phyloP scores from a whole-genome alignment of 2,113 vertebrate species.

The Pedionomus torquatus region DNA sequence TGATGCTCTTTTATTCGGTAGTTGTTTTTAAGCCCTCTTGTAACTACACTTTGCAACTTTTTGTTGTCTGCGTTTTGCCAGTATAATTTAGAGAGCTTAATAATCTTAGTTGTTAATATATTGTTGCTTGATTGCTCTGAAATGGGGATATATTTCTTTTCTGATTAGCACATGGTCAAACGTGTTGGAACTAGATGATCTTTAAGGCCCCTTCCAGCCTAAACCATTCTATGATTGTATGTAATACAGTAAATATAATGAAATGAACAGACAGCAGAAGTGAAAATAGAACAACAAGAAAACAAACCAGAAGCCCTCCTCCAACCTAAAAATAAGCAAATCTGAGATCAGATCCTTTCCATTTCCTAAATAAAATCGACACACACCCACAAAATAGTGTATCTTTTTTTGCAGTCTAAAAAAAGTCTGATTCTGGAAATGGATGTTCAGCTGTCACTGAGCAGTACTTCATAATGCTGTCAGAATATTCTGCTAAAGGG shows the following conservation, averaged over 20 bases:
- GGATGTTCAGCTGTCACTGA: not conserved
- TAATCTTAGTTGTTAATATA: not conserved
- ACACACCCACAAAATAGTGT: not conserved
- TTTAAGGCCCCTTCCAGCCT: too few relatives aligned
- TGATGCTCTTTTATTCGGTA: not conserved
- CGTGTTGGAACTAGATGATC: too few relatives aligned
- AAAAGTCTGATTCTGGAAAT: not conserved
- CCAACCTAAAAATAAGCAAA: not conserved
- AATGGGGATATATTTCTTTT: not conserved
- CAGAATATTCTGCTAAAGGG: not conserved
- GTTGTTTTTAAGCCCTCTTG: not conserved
- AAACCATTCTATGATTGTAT: too few relatives aligned
- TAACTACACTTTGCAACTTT: not conserved
- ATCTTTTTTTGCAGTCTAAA: not conserved
- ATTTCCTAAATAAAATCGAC: not conserved
- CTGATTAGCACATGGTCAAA: not conserved
- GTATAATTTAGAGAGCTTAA: not conserved
- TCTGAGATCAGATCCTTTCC: not conserved
- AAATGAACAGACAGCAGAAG: not conserved
- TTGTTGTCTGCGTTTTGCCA: not conserved
- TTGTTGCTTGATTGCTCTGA: not conserved
- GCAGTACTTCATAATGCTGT: not conserved
- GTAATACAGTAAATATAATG: not conserved
- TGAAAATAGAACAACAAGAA: not conserved
- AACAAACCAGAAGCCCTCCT: not conserved